Conservation (phyloP, 64 coral and sea anemone species). For the Pocillopora verrucosa region DNA sequence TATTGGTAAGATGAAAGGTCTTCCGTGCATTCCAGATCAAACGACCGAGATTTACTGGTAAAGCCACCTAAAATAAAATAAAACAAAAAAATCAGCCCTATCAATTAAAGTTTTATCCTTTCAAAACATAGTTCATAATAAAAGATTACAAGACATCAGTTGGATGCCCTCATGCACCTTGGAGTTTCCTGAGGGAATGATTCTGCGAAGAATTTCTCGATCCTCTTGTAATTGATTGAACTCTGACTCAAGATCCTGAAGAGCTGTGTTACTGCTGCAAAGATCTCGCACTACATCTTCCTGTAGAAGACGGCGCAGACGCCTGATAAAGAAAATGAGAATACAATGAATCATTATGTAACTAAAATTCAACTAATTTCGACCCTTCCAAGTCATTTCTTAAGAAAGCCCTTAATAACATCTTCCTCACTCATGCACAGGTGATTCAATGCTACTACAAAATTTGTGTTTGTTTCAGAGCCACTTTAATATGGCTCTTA, state of each 20-base stretch:
- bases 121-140: too few species aligned
- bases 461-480: too few species aligned
- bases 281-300: conserved; percentile 94
- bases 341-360: background rate
- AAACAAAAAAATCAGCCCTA: background rate
- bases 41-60: conserved; percentile 93
- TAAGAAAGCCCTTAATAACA: too few species aligned
- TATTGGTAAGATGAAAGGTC: conserved; percentile 88
- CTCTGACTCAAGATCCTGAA: conserved; percentile 85
- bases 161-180: conserved; percentile 21
- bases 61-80: conserved; percentile 55
- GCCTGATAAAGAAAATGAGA: conserved; percentile 28
- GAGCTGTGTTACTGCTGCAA: conserved; percentile 78
- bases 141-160: too few species aligned
- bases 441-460: too few species aligned
- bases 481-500: too few species aligned
- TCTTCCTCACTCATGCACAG: too few species aligned
- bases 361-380: background rate
- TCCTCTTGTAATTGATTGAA: conserved; percentile 81
- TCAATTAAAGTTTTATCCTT: too few species aligned
- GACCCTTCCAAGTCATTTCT: too few species aligned
- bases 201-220: conserved; percentile 76
- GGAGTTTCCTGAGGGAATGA: conserved; percentile 94
- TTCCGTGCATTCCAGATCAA: conserved; percentile 99
- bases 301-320: conserved; percentile 80